A percentile compares a stretch with the other conserved stretches of the same genome.
Evolutionary conservation across 2,797 vertebrate species (phyloP).

Genomic region (Rhincodon typus): DNA sequence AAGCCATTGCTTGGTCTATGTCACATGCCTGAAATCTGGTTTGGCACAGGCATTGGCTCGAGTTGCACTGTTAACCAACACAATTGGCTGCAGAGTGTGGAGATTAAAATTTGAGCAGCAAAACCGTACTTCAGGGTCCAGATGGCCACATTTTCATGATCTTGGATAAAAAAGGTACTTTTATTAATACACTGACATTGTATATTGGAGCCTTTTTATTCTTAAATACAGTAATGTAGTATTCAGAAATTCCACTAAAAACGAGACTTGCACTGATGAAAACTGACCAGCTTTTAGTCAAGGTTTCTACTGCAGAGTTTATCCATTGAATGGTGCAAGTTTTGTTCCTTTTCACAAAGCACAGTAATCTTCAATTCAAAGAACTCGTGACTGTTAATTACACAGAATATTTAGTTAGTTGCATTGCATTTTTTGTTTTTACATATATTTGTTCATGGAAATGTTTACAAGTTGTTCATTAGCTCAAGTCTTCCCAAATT

Average conservation of each 20-base stretch:
- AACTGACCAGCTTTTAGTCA: not conserved
- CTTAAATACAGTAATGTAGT: not conserved
- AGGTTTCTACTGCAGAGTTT: slow-evolving; percentile 9
- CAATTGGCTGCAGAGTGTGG: not conserved
- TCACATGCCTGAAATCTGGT: not conserved
- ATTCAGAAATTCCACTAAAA: not conserved
- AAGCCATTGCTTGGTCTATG: not conserved
- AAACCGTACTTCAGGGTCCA: not conserved
- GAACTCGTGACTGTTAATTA: not conserved
- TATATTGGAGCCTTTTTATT: not conserved
- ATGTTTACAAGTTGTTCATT: not conserved
- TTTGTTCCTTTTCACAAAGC: slow-evolving; percentile 17
- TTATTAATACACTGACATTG: not conserved
- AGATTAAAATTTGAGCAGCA: not conserved
- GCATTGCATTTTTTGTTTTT: not conserved
- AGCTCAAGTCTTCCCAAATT: not conserved
- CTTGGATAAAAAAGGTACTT: not conserved
- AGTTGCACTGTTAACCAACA: not conserved
- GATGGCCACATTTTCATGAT: not conserved
- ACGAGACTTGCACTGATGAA: not conserved
- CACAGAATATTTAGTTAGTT: slow-evolving; percentile 17
- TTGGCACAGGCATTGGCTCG: not conserved
- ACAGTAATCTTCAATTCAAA: not conserved
- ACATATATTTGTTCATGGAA: not conserved
- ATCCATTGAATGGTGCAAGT: slow-evolving; percentile 4